Evolutionary conservation across 2,113 vertebrate genomes (phyloP).

Genomic region (Miniopterus natalensis): DNA sequence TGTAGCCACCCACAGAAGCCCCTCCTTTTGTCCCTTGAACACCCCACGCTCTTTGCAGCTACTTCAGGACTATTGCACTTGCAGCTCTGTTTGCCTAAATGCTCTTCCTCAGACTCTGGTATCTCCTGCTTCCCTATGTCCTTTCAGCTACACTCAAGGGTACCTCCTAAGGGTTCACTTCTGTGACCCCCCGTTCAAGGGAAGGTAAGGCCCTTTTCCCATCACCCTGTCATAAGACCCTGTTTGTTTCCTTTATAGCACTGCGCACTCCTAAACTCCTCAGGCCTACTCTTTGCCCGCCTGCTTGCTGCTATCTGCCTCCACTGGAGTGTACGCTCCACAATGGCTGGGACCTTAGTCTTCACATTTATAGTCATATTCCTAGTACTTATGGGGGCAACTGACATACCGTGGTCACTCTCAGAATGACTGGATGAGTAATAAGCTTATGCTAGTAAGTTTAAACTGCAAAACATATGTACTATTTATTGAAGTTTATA

Average conservation of each 20-base stretch:
- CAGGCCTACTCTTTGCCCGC: background rate
- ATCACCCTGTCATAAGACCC: background rate
- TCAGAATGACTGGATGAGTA: slow-evolving; percentile 1
- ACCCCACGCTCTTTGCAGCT: background rate
- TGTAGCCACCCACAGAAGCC: background rate
- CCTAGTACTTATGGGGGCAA: background rate
- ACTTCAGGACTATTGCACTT: background rate
- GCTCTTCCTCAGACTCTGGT: background rate
- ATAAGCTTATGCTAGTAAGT: background rate
- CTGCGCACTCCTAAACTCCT: background rate
- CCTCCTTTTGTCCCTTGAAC: background rate
- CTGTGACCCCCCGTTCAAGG: background rate
- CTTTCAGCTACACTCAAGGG: background rate
- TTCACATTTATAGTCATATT: background rate
- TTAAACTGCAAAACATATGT: slow-evolving; percentile 49
- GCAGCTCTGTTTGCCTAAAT: background rate
- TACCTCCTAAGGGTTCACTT: background rate
- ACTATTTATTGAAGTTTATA: slow-evolving; percentile 15
- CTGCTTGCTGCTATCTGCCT: background rate
- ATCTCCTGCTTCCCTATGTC: background rate
- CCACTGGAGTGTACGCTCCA: background rate
- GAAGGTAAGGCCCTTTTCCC: background rate
- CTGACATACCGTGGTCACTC: background rate
- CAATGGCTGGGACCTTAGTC: background rate
- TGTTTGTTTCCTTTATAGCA: background rate